Evolutionary conservation across 2,113 vertebrate species (phyloP), one percentile per base, ranked within the genome.

Genomic region (Sialia sialis): DNA sequence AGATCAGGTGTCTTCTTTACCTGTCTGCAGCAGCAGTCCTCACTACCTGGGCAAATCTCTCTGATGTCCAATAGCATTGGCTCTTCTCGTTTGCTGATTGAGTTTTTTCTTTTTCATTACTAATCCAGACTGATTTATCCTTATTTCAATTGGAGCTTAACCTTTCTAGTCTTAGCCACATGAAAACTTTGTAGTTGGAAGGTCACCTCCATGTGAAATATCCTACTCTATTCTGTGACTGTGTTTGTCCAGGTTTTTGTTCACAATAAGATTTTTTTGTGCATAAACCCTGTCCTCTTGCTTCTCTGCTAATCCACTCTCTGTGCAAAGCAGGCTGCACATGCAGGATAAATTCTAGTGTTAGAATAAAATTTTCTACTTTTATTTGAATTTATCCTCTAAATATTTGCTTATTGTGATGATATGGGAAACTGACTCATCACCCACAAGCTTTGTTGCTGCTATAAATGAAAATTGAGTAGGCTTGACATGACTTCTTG

Each of bases 1-100:
- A 54, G 7, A 84, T 7, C 21, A 59, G 58, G 6, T 0, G 0
- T 11, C 21, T 0, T 43, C 46, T 54, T 67, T 48, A 13, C 22
- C 18, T 58, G 18, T 9, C 12, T 8, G 11, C 26, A 46, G 19
- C 1, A 3, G 27, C 13, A 43, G 16, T 19, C 11, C 29, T 21
- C 25, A 18, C 14, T 23, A 43, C 26, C 63, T 32, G 49, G 20
- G 9, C 14, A 73, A 80, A 48, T 1, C 5, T 2, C 9, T 66
- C 25, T 17, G 9, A 11, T 22, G 3, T n/a, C 38, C 46, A 78
- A 15, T 3, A 70, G 9, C 11, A 74, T 54, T 58, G 62, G 44
- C 10, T 63, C 34, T 29, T 88, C 38, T 49, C 9, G 3, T 62
- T 73, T 90, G 13, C 14, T 66, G 7, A 32, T 32, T 48, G 38